Conservation (phyloP, 2,888 invertebrate species). For the Lepeophtheirus nordmannii region DNA sequence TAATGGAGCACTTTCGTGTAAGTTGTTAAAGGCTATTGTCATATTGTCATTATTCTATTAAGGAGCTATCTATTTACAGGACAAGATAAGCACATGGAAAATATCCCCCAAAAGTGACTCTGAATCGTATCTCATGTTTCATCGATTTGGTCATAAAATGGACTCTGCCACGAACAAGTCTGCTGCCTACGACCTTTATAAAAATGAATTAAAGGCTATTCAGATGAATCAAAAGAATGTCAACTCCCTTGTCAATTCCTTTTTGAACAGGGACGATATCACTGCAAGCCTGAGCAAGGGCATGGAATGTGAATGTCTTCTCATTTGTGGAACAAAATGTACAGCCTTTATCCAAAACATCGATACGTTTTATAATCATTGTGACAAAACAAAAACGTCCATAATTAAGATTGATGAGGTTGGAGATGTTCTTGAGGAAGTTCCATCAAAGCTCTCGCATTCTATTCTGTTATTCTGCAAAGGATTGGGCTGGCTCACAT, state of each 20-base stretch:
- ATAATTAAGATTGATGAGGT: conserved; percentile 67
- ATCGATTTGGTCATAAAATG: conserved; percentile 71
- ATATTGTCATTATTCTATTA: not conserved
- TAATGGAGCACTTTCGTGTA: conserved; percentile 55
- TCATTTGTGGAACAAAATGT: conserved; percentile 55
- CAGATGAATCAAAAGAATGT: conserved; percentile 68
- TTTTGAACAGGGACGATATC: conserved; percentile 48
- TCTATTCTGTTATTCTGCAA: conserved; percentile 73
- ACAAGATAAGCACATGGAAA: conserved; percentile 61
- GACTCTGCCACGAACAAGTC: conserved; percentile 38
- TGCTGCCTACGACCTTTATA: conserved; percentile 40
- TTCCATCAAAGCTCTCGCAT: conserved; percentile 69
- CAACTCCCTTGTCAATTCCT: conserved; percentile 62
- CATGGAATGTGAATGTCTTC: conserved; percentile 53
- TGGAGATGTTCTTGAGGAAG: conserved; percentile 71
- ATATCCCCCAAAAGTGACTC: conserved; percentile 51
- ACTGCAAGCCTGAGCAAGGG: conserved; percentile 38
- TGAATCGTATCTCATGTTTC: conserved; percentile 70
- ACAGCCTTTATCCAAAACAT: conserved; percentile 64
- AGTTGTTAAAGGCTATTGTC: not conserved
- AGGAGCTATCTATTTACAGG: not conserved
- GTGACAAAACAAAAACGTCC: conserved; percentile 65
- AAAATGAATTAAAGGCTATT: conserved; percentile 56
- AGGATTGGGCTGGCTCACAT: conserved; percentile 65
- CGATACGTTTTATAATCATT: conserved; percentile 56